phyloP scores from a whole-genome alignment of 2,113 vertebrate genomes.

The Copsychus sechellarum region DNA sequence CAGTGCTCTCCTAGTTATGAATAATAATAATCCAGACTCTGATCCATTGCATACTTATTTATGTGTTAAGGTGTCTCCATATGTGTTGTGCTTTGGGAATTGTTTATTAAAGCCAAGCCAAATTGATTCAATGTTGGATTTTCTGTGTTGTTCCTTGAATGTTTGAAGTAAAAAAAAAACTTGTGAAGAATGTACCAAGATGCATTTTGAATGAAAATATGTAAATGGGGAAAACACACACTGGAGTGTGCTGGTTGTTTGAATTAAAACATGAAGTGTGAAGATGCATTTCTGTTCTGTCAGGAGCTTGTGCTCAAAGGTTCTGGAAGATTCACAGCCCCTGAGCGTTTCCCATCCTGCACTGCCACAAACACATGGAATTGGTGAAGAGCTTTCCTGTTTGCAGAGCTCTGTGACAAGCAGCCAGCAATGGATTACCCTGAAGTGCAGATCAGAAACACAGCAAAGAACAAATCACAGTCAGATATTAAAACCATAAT shows the following conservation, averaged over 20 bases:
- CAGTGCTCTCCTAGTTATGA: background rate
- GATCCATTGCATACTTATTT: background rate
- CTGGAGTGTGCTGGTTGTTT: background rate
- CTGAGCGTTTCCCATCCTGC: background rate
- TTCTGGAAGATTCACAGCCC: background rate
- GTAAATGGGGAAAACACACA: background rate
- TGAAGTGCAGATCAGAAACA: background rate
- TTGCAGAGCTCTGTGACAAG: background rate
- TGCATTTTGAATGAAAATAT: background rate
- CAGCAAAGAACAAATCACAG: background rate
- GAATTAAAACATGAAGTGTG: background rate
- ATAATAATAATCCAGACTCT: background rate
- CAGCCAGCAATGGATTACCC: background rate
- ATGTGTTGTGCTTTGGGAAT: background rate
- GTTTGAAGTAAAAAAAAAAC: background rate
- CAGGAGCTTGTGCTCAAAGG: background rate
- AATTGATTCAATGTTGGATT: background rate
- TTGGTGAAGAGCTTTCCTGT: background rate
- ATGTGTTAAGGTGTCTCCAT: background rate
- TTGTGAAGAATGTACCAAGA: background rate
- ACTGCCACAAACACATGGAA: background rate
- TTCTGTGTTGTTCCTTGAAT: background rate
- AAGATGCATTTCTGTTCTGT: background rate
- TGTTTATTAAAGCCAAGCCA: background rate
- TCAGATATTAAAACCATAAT: conserved; percentile 26